phyloP scores from a whole-genome alignment of 2,888 invertebrate species.

The Pristionchus mayeri region DNA sequence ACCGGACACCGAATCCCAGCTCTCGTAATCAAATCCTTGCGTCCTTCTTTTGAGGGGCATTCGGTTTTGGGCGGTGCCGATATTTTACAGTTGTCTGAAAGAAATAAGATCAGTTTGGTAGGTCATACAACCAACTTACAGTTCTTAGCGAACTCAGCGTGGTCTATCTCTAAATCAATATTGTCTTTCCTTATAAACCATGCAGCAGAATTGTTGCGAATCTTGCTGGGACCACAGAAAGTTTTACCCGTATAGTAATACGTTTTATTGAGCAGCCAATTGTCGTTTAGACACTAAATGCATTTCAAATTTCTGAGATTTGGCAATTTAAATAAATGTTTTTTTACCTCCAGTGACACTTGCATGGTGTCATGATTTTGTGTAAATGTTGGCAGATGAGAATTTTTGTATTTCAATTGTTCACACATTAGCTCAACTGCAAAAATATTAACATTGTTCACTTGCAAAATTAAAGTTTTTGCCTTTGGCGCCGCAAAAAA shows the following conservation, averaged over 20 bases:
- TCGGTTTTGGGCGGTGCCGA: not conserved
- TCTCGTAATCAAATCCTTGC: not conserved
- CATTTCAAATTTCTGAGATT: too few species aligned
- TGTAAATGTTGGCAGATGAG: too few species aligned
- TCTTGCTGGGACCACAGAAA: not conserved
- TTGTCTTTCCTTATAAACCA: not conserved
- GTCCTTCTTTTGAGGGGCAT: not conserved
- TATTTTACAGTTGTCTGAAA: not conserved
- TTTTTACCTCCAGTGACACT: too few species aligned
- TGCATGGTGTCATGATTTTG: too few species aligned
- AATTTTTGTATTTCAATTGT: too few species aligned
- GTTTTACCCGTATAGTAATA: not conserved
- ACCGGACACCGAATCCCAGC: conserved; percentile 2
- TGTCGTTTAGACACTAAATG: not conserved
- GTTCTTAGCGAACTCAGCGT: not conserved
- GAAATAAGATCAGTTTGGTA: not conserved
- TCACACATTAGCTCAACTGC: too few species aligned
- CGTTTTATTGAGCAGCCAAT: not conserved
- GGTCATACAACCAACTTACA: not conserved
- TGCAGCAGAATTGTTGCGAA: not conserved
- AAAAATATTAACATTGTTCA: too few species aligned
- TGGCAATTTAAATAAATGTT: too few species aligned
- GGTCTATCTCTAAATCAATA: not conserved
- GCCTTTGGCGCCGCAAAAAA: too few species aligned
- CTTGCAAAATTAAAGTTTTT: too few species aligned